These are phyloP conservation scores for Catharus bicknelli DNA, from an alignment of 2,113 vertebrate genomes.

Conservation along the genomic window DNA sequence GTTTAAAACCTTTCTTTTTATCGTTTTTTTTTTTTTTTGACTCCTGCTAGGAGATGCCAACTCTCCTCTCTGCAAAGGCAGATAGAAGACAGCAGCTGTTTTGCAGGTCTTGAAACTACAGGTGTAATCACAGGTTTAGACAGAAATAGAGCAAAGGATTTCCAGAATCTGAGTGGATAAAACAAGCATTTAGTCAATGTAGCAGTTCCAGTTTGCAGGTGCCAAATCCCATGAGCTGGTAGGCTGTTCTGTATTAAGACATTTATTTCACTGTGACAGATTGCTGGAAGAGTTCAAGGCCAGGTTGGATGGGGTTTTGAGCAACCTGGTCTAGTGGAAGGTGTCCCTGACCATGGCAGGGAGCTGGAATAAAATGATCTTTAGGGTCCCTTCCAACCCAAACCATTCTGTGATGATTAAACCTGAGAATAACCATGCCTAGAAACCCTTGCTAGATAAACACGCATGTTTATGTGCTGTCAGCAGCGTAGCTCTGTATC, in stretches of 20 bases:
- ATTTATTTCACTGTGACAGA: background rate
- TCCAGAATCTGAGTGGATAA: background rate
- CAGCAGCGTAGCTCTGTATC: background rate
- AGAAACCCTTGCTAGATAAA: background rate
- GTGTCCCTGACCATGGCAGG: background rate
- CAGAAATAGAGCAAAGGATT: background rate
- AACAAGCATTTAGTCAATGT: background rate
- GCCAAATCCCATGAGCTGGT: background rate
- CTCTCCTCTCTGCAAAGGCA: background rate
- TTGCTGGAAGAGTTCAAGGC: background rate
- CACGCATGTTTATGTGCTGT: background rate
- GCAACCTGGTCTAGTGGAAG: background rate
- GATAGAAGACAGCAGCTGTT: background rate
- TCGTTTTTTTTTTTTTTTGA: background rate
- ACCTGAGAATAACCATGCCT: background rate
- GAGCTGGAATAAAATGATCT: background rate
- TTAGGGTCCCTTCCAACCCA: background rate
- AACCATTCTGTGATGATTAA: background rate
- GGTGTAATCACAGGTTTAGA: background rate
- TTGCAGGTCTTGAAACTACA: background rate
- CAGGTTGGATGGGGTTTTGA: background rate
- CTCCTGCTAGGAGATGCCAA: background rate
- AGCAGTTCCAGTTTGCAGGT: background rate
- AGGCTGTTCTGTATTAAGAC: background rate
- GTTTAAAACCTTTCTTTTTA: background rate